These are phyloP conservation scores for Mus spretus DNA, from an alignment of 2,797 vertebrate genomes.

Conservation along the genomic window DNA sequence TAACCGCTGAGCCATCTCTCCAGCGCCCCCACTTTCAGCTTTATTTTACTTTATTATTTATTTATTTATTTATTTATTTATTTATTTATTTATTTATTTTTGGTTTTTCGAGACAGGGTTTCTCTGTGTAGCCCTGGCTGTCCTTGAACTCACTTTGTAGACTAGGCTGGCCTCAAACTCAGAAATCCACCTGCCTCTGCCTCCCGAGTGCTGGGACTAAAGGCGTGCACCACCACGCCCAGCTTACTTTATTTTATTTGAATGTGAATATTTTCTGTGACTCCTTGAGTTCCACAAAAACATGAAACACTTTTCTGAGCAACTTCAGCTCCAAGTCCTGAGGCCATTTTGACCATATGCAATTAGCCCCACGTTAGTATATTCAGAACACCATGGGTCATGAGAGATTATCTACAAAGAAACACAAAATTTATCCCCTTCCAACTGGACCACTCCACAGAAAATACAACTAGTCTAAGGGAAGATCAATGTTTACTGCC, in stretches of 20 bases:
- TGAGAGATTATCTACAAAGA: conserved; percentile 25
- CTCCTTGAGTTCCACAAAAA: not conserved
- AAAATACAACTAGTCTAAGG: conserved; percentile 62
- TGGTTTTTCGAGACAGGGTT: too few species aligned
- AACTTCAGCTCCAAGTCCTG: not conserved
- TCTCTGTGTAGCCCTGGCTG: too few species aligned
- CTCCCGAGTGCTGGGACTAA: too few species aligned
- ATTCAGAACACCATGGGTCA: not conserved
- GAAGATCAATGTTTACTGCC: conserved; percentile 63
- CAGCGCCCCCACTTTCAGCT: not conserved
- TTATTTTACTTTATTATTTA: conserved; percentile 5
- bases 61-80: too few species aligned
- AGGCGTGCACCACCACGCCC: too few species aligned
- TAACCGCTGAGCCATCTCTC: too few species aligned
- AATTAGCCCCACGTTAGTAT: fast-evolving
- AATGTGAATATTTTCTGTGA: not conserved
- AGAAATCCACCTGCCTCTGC: too few species aligned
- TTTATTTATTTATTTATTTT: too few species aligned
- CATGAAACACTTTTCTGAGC: not conserved
- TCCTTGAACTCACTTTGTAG: too few species aligned
- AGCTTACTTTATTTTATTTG: conserved; percentile 19
- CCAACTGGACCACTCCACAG: not conserved
- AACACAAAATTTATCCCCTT: conserved; percentile 16
- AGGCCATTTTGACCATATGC: fast-evolving
- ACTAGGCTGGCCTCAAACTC: too few species aligned